Conservation (phyloP, 2,797 vertebrate genomes). For the Borostomias antarcticus region DNA sequence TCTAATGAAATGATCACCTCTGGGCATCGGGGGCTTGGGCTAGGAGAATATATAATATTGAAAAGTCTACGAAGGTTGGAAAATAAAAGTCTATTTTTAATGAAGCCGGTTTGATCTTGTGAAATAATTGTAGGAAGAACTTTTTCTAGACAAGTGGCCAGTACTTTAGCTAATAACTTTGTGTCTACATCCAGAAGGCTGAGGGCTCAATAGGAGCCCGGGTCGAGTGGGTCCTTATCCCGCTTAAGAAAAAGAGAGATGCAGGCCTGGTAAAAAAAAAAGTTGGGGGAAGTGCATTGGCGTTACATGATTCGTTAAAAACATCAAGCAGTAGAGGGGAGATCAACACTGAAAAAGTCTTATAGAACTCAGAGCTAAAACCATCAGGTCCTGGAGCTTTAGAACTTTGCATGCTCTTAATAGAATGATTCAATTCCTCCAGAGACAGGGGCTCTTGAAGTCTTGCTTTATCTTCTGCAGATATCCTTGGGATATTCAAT, state of each 20-base stretch:
- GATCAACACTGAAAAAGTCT: not conserved
- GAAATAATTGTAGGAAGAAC: constrained; percentile 12
- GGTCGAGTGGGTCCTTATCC: constrained; percentile 9
- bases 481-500: not conserved
- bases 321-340: constrained; percentile 8
- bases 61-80: constrained; percentile 9
- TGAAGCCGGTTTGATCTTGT: constrained; percentile 13
- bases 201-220: constrained; percentile 12
- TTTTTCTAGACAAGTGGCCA: not conserved
- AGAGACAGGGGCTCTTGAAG: constrained; percentile 3
- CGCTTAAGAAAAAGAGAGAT: constrained; percentile 9
- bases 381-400: not conserved
- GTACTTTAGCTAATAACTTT: constrained; percentile 3
- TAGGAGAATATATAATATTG: constrained; percentile 11
- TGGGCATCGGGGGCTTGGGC: not conserved
- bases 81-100: constrained; percentile 17
- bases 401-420: constrained; percentile 3
- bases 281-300: not conserved
- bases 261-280: constrained; percentile 10
- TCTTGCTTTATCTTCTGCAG: constrained; percentile 4
- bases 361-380: not conserved
- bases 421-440: constrained; percentile 12
- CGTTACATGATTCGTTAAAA: not conserved
- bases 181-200: constrained; percentile 16
- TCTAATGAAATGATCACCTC: constrained; percentile 7